Conservation (phyloP, 2,888 invertebrate genomes). For the Nemotelus pantherinus region DNA sequence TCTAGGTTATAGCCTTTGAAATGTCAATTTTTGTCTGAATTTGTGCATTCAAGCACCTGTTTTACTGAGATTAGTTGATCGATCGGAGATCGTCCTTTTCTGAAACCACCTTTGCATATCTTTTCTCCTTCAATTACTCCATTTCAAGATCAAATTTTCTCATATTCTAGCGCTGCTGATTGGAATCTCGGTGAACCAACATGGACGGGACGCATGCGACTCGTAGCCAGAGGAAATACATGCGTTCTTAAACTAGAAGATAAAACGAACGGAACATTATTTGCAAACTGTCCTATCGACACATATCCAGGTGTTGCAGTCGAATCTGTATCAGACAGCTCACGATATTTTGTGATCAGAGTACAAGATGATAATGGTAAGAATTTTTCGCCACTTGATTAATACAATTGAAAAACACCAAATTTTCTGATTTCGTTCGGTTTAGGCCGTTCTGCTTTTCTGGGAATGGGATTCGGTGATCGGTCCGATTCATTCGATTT, state of each 20-base stretch:
- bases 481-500: conserved; percentile 98
- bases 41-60: too few species aligned
- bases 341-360: conserved; percentile 94
- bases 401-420: background rate
- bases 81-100: too few species aligned
- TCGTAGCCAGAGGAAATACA: conserved; percentile 88
- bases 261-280: conserved; percentile 89
- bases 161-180: conserved; percentile 86
- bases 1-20: too few species aligned
- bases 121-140: too few species aligned
- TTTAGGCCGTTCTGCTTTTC: conserved; percentile 85
- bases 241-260: conserved; percentile 95
- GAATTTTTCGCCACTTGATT: conserved; percentile 19
- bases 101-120: too few species aligned
- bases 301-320: conserved; percentile 94
- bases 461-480: conserved; percentile 97
- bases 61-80: too few species aligned
- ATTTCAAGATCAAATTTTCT: too few species aligned
- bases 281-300: conserved; percentile 97
- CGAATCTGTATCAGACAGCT: conserved; percentile 96
- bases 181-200: conserved; percentile 99
- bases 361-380: conserved; percentile 94
- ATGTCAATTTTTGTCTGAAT: too few species aligned
- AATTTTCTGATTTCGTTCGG: conserved; percentile 39
- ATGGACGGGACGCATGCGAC: conserved; percentile 96